phyloP scores from a whole-genome alignment of 2,113 vertebrate species.

The Stercorarius parasiticus region DNA sequence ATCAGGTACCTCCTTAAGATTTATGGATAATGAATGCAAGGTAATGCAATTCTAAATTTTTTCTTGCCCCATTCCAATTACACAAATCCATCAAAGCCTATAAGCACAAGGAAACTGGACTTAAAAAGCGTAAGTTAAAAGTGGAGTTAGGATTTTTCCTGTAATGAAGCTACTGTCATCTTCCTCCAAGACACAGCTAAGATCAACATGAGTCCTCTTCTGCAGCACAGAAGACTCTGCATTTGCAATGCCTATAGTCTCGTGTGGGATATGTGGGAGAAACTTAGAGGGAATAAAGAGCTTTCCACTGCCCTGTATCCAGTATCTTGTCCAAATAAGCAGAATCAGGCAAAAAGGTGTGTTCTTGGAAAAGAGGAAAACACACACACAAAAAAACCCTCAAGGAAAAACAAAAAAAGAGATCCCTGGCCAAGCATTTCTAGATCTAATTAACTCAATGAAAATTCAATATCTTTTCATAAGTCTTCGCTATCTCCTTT shows the following conservation, averaged over 20 bases:
- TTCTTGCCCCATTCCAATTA: background rate
- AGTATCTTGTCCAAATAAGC: background rate
- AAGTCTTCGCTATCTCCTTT: conserved; percentile 1
- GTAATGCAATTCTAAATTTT: background rate
- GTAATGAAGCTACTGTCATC: background rate
- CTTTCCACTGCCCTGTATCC: background rate
- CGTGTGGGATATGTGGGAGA: fast-evolving
- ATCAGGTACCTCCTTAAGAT: background rate
- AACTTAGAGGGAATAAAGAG: background rate
- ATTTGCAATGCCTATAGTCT: background rate
- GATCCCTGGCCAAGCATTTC: background rate
- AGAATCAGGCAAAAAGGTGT: background rate
- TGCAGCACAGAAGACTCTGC: background rate
- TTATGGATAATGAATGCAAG: background rate
- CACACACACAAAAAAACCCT: fast-evolving
- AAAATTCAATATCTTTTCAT: background rate
- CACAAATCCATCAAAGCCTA: background rate
- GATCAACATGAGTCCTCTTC: background rate
- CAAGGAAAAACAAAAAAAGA: background rate
- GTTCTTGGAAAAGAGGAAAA: background rate
- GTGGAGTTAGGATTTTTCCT: background rate
- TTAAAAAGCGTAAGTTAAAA: background rate
- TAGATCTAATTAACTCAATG: background rate
- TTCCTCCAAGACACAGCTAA: background rate
- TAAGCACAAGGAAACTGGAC: background rate